Evolutionary conservation across 2,888 invertebrate species (phyloP).

Genomic region (Leucophenga maculata): DNA sequence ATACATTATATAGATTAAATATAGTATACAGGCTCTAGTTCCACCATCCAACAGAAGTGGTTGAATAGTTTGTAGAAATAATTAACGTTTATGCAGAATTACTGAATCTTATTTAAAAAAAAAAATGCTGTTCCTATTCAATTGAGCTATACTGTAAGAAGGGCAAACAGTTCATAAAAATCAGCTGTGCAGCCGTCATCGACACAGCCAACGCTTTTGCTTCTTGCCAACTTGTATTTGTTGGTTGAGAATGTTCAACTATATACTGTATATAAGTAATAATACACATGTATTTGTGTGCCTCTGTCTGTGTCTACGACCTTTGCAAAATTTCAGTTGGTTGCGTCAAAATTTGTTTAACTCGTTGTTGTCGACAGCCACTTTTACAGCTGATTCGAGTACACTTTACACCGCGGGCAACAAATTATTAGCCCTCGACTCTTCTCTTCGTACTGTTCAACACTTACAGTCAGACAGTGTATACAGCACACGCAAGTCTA

Average conservation of each 20-base stretch:
- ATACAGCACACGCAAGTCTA: not conserved
- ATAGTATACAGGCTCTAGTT: too few species aligned
- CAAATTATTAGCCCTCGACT: not conserved
- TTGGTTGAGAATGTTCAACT: not conserved
- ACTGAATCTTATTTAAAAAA: too few species aligned
- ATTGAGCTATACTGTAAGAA: not conserved
- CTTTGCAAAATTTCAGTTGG: constrained; percentile 11
- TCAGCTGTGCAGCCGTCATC: not conserved
- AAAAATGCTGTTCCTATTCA: not conserved
- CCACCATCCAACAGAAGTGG: too few species aligned
- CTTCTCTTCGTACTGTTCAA: not conserved
- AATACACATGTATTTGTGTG: not conserved
- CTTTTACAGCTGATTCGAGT: not conserved
- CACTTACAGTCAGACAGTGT: too few species aligned
- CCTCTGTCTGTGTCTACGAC: not conserved
- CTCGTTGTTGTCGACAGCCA: not conserved
- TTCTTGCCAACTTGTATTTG: constrained; percentile 16
- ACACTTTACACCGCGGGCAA: not conserved
- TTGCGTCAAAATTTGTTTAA: constrained; percentile 7
- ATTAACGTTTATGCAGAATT: too few species aligned
- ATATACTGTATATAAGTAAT: too few species aligned
- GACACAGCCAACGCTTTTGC: not conserved
- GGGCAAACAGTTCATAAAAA: too few species aligned
- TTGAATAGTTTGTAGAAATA: too few species aligned
- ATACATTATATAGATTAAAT: too few species aligned